Evolutionary conservation across 2,113 vertebrate genomes (phyloP).

Genomic region (Montifringilla adamsi): DNA sequence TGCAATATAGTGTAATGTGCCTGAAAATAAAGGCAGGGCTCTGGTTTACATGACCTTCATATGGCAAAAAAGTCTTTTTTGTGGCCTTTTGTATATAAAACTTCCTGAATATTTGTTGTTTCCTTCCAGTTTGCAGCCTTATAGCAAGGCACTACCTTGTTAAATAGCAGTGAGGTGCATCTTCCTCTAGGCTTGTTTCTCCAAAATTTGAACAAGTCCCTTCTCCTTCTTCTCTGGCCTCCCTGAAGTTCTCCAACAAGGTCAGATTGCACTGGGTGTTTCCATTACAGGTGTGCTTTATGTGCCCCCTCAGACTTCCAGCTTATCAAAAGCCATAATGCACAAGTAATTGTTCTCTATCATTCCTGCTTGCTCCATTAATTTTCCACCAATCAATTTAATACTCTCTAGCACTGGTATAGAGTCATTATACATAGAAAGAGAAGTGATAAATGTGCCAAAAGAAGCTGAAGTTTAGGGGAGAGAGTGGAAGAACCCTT

Average conservation of each 20-base stretch:
- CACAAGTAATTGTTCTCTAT: not conserved
- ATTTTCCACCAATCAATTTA: conserved; percentile 9
- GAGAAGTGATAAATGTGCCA: not conserved
- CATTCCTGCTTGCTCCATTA: not conserved
- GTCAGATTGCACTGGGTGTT: not conserved
- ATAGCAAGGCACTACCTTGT: not conserved
- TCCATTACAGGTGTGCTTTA: not conserved
- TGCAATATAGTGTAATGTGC: not conserved
- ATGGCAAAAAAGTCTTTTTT: not conserved
- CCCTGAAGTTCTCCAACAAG: not conserved
- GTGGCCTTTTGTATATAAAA: not conserved
- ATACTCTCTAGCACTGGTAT: not conserved
- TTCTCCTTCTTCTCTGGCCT: not conserved
- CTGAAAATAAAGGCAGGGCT: not conserved
- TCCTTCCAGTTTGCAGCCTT: not conserved
- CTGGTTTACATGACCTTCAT: not conserved
- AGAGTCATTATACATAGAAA: not conserved
- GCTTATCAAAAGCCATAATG: not conserved
- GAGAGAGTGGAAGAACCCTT: not conserved
- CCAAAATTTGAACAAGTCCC: not conserved
- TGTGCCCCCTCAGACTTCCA: not conserved
- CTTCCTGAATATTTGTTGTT: not conserved
- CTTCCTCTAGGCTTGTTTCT: not conserved
- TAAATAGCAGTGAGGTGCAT: not conserved
- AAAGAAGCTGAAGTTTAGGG: not conserved